phyloP scores from a whole-genome alignment of 2,888 invertebrate species.

The Yponomeuta evonymella region DNA sequence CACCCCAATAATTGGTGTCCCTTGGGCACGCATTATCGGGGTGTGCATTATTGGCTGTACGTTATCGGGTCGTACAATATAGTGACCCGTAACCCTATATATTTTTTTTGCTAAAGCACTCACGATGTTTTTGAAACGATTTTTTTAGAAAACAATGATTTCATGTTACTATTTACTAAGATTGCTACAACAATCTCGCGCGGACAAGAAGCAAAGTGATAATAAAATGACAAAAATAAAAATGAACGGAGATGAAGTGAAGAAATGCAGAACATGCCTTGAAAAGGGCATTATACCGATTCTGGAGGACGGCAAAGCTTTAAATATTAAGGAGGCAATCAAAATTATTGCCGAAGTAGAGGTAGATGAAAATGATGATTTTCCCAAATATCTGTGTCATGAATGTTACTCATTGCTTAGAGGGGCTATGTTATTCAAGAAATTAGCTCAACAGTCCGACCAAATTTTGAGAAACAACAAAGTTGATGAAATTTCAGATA shows the following conservation, averaged over 20 bases:
- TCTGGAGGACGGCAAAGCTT: constrained; percentile 22
- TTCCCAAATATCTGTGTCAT: neutral
- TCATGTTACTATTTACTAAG: neutral
- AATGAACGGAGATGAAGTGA: constrained; percentile 11
- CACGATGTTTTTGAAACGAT: neutral
- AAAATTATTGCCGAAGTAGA: constrained; percentile 35
- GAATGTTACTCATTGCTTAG: constrained; percentile 9
- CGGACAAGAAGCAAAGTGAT: neutral
- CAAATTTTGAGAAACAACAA: neutral
- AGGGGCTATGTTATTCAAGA: constrained; percentile 1
- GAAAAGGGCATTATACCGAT: constrained; percentile 31
- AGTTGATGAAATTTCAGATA: neutral
- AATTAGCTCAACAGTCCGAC: neutral
- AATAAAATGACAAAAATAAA: constrained; percentile 1
- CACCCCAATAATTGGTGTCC: too few species aligned
- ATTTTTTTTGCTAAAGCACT: neutral
- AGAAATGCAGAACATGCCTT: constrained; percentile 30
- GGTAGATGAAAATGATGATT: constrained; percentile 25
- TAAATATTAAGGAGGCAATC: constrained; percentile 25
- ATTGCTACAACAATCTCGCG: neutral
- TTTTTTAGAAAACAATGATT: neutral
- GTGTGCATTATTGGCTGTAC: too few species aligned
- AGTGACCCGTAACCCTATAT: too few species aligned
- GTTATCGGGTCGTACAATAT: too few species aligned
- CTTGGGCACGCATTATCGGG: too few species aligned